A percentile compares a stretch with the other conserved stretches of the same genome.
phyloP scores from a whole-genome alignment of 2,113 vertebrate species.

The Mesocricetus auratus region DNA sequence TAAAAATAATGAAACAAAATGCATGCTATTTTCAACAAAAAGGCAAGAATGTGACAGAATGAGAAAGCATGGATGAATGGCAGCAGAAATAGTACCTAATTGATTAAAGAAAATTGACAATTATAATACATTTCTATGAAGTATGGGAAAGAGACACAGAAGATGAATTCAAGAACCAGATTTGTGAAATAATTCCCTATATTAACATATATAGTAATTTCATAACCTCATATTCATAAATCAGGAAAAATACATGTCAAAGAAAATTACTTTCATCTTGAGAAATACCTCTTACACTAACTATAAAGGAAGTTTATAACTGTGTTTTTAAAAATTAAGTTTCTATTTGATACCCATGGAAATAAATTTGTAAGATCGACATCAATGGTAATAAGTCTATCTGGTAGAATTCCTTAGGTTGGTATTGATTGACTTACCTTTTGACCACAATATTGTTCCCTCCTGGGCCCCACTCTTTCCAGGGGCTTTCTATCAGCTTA shows the following conservation, averaged over 20 bases:
- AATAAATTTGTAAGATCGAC: conserved; percentile 4
- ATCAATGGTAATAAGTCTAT: not conserved
- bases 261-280: not conserved
- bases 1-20: not conserved
- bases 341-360: not conserved
- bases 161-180: not conserved
- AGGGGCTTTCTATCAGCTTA: not conserved
- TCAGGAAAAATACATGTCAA: not conserved
- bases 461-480: not conserved
- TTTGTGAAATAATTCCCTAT: not conserved
- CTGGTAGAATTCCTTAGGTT: not conserved
- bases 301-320: not conserved
- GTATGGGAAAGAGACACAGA: not conserved
- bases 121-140: not conserved
- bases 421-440: not conserved
- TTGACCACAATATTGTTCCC: rapidly evolving
- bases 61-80: not conserved
- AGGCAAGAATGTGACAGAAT: not conserved
- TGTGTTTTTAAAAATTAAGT: conserved; percentile 28
- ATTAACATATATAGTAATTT: not conserved
- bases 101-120: not conserved
- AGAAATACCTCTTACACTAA: not conserved
- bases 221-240: not conserved
- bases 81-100: not conserved
- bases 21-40: not conserved